Evolutionary conservation across 2,888 invertebrate species (phyloP).

Genomic region (Ennomos quercinarius): DNA sequence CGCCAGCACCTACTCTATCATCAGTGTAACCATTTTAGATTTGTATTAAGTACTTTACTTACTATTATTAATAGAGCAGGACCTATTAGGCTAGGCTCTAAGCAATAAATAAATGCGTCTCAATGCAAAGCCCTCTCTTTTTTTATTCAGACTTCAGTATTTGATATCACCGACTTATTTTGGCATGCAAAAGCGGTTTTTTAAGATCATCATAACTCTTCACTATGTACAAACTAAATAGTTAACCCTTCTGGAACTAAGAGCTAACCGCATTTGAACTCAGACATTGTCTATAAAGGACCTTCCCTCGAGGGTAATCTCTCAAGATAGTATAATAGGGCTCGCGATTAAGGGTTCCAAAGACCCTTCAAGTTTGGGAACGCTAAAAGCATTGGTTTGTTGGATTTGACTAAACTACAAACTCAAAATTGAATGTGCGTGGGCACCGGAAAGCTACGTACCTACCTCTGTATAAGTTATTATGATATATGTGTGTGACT

Average conservation of each 20-base stretch:
- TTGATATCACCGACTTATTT: no score
- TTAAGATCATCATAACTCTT: no score
- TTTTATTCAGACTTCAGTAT: no score
- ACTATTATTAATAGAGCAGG: no score
- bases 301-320: conserved; percentile 8
- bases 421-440: conserved; percentile 8
- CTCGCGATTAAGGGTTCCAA: conserved; percentile 2
- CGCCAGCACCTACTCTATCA: no score
- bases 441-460: background rate
- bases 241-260: conserved; percentile 3
- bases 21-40: no score
- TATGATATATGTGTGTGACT: background rate
- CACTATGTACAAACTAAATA: conserved; percentile 2
- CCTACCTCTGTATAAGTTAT: conserved; percentile 9
- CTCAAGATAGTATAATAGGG: conserved; percentile 15
- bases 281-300: conserved; percentile 20
- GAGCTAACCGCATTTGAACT: conserved; percentile 4
- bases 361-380: conserved; percentile 3
- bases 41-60: no score
- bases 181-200: no score
- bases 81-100: no score
- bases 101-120: no score
- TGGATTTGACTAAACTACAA: background rate
- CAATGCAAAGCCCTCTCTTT: no score
- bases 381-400: conserved; percentile 10